Evolutionary conservation across 1,140 invertebrate genomes (phyloP).

Genomic region (Cydia splendana): DNA sequence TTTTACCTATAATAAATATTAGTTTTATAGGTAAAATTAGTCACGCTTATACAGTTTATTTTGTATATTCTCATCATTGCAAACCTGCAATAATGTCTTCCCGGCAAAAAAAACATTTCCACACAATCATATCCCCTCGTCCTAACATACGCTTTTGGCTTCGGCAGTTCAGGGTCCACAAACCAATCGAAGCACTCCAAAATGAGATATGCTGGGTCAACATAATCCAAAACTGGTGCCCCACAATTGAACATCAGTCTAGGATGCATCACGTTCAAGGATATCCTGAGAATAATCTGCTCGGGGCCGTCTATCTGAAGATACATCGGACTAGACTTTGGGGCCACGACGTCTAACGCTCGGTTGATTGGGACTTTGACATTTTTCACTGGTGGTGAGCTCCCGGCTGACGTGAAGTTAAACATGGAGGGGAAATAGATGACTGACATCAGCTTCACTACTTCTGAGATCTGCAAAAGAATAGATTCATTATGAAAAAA

Average conservation of each 20-base stretch:
- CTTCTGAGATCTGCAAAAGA: slow-evolving; percentile 47
- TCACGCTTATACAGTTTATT: too few relatives aligned
- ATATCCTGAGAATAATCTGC: slow-evolving; percentile 53
- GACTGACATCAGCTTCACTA: slow-evolving; percentile 39
- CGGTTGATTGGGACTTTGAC: slow-evolving; percentile 47
- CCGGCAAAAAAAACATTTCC: slow-evolving; percentile 58
- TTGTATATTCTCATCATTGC: background rate
- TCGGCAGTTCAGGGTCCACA: slow-evolving; percentile 50
- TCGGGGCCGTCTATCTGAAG: slow-evolving; percentile 66
- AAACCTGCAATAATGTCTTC: slow-evolving; percentile 70
- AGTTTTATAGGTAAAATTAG: too few relatives aligned
- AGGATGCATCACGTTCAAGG: slow-evolving; percentile 58
- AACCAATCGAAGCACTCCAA: slow-evolving; percentile 71
- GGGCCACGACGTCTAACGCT: slow-evolving; percentile 54
- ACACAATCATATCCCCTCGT: slow-evolving; percentile 60
- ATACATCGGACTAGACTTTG: slow-evolving; percentile 62
- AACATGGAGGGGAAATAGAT: slow-evolving; percentile 61
- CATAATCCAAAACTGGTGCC: slow-evolving; percentile 49
- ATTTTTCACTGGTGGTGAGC: slow-evolving; percentile 50
- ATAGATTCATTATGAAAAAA: background rate
- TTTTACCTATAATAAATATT: too few relatives aligned
- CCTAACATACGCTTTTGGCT: slow-evolving; percentile 50
- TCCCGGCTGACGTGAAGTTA: slow-evolving; percentile 55
- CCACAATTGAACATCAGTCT: slow-evolving; percentile 58
- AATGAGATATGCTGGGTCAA: slow-evolving; percentile 60